A percentile compares a stretch with the other conserved stretches of the same genome.
phyloP scores from a whole-genome alignment of 92 coral and sea anemone genomes.

The Ricordea florida region DNA sequence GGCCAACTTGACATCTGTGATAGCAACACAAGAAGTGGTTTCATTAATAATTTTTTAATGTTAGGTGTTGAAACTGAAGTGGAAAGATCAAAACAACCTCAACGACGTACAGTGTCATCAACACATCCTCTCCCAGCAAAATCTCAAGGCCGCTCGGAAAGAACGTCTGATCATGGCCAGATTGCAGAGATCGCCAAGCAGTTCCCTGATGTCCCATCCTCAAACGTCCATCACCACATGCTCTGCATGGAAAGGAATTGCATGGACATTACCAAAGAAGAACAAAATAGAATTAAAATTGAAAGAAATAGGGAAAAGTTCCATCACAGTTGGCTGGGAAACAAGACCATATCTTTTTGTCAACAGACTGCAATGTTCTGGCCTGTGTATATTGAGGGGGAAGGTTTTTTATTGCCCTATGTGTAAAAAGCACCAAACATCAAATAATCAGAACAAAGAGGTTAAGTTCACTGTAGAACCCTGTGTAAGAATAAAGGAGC shows the following conservation, averaged over 20 bases:
- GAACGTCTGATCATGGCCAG: constrained; percentile 3
- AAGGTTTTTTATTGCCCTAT: constrained; percentile 63
- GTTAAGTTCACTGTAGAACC: constrained; percentile 56
- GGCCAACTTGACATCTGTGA: neutral
- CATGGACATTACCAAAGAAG: constrained; percentile 52
- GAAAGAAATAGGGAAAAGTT: constrained; percentile 64
- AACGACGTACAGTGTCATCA: neutral
- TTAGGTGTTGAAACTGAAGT: constrained; percentile 3
- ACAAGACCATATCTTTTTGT: constrained; percentile 41
- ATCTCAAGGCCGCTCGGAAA: constrained; percentile 7
- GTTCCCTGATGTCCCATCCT: constrained; percentile 21
- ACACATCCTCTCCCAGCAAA: constrained; percentile 12
- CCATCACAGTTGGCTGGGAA: constrained; percentile 68
- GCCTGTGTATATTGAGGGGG: constrained; percentile 51
- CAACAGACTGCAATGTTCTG: constrained; percentile 53
- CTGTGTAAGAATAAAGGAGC: constrained; percentile 60
- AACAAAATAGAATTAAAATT: constrained; percentile 56
- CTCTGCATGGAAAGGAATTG: constrained; percentile 43
- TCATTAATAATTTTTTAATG: neutral
- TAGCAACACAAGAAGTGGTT: neutral
- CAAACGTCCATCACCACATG: constrained; percentile 43
- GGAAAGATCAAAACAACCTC: constrained; percentile 25
- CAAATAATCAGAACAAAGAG: constrained; percentile 63
- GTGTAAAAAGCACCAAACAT: constrained; percentile 62
- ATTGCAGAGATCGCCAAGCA: constrained; percentile 47